phyloP scores from a whole-genome alignment of 2,797 vertebrate species.

The Mus spretus region DNA sequence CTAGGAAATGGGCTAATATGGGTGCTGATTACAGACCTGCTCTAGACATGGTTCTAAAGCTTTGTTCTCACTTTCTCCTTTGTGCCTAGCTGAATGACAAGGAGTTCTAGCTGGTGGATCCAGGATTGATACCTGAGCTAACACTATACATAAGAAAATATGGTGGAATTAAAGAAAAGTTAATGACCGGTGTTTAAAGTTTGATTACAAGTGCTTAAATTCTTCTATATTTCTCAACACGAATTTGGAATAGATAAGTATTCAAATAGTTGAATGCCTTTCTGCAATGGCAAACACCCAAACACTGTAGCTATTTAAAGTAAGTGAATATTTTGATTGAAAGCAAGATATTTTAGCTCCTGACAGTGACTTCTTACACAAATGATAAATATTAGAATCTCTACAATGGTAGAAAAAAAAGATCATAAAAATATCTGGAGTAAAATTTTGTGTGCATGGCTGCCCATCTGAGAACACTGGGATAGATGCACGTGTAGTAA shows the following conservation, averaged over 20 bases:
- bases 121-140: not conserved
- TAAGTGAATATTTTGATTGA: not conserved
- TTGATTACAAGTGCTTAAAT: not conserved
- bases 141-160: not conserved
- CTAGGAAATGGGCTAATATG: not conserved
- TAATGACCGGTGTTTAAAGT: not conserved
- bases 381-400: not conserved
- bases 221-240: not conserved
- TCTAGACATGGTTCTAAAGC: not conserved
- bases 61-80: not conserved
- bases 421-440: not conserved
- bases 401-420: not conserved
- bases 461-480: not conserved
- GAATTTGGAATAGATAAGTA: not conserved
- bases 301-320: not conserved
- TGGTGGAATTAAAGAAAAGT: not conserved
- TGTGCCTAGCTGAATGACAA: not conserved
- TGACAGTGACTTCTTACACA: not conserved
- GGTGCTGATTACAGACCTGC: too few relatives aligned
- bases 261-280: not conserved
- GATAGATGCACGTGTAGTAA: not conserved
- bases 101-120: not conserved
- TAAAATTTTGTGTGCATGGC: not conserved
- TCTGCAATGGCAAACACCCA: too few relatives aligned
- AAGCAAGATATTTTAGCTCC: not conserved